Conservation (phyloP, 2,888 invertebrate genomes). For the Tetragonisca angustula region DNA sequence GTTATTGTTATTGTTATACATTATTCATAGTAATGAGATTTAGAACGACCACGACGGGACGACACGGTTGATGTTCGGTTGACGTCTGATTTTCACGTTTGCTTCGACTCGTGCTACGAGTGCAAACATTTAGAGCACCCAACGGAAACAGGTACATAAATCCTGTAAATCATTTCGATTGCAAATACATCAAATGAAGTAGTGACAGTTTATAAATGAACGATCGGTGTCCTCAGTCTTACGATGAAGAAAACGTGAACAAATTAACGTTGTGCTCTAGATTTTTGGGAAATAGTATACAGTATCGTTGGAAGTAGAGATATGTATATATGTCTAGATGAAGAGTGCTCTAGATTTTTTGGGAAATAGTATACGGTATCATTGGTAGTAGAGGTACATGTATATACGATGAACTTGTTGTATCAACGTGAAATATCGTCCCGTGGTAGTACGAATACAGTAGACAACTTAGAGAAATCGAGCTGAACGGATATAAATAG, state of each 20-base stretch:
- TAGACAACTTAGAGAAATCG: slow-evolving; percentile 79
- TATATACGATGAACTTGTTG: not conserved
- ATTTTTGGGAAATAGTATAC: not conserved
- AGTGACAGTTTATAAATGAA: no score
- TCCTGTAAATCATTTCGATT: no score
- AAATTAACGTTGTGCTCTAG: no score
- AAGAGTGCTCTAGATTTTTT: not conserved
- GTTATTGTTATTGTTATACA: slow-evolving; percentile 46
- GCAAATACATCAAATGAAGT: no score
- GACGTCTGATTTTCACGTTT: no score
- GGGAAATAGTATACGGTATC: not conserved
- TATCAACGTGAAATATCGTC: slow-evolving; percentile 65
- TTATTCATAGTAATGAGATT: slow-evolving; percentile 65
- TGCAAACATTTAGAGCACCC: no score
- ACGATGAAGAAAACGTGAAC: no score
- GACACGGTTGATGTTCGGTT: slow-evolving; percentile 22
- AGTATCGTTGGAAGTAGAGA: not conserved
- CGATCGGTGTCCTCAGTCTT: no score
- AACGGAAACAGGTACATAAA: no score
- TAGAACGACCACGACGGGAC: slow-evolving; percentile 64
- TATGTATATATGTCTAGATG: not conserved
- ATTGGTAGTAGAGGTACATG: not conserved
- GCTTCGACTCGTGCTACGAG: not conserved
- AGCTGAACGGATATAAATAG: slow-evolving; percentile 76
- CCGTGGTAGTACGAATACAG: slow-evolving; percentile 76